Conservation (phyloP, 1,140 invertebrate genomes). For the Drosophila eugracilis region DNA sequence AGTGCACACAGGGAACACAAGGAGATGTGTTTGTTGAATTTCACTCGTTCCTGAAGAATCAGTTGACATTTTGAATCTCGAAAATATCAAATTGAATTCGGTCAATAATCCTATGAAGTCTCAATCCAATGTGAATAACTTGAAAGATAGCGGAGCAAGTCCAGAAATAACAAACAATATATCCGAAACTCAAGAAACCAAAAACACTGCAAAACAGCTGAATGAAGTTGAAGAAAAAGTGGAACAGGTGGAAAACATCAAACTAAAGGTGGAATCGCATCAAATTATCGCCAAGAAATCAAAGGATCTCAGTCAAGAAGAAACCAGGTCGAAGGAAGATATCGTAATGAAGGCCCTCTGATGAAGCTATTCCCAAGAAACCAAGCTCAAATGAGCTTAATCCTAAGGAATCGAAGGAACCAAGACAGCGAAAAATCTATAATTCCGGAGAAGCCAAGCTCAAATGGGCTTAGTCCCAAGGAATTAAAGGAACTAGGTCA, state of each 20-base stretch:
- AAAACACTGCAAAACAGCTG: too few species aligned
- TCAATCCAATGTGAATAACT: neutral
- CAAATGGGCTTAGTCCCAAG: too few species aligned
- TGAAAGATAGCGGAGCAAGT: neutral
- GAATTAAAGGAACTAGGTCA: too few species aligned
- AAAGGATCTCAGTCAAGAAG: neutral
- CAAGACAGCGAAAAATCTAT: too few species aligned
- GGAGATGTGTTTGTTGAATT: neutral
- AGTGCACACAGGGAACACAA: conserved; percentile 10
- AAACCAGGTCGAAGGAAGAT: too few species aligned
- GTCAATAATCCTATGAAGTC: neutral
- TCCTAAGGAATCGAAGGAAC: too few species aligned
- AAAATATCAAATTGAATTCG: neutral
- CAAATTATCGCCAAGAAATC: neutral
- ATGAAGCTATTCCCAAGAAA: too few species aligned
- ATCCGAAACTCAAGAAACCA: neutral
- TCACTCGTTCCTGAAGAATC: neutral
- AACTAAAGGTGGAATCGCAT: neutral
- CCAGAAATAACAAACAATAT: neutral
- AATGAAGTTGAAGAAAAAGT: neutral
- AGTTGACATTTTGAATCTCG: neutral
- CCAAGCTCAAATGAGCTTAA: too few species aligned
- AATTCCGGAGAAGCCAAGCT: too few species aligned
- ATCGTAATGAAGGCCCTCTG: too few species aligned
- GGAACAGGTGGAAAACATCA: neutral